Evolutionary conservation across 2,113 vertebrate species (phyloP).

Genomic region (Pluvialis apricaria): DNA sequence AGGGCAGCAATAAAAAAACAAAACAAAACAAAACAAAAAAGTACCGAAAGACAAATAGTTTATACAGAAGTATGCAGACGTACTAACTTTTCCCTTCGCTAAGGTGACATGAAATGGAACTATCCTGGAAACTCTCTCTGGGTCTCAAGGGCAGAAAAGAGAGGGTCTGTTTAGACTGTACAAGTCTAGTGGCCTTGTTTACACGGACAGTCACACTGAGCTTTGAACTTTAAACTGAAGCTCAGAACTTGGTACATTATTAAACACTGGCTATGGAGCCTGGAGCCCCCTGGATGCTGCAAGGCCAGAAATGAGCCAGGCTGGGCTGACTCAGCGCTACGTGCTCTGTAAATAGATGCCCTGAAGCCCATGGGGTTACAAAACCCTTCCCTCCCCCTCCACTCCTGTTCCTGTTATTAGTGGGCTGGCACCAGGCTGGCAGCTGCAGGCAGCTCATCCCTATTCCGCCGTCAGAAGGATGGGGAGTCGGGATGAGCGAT

Average conservation of each 20-base stretch:
- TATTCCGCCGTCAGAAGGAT: not conserved
- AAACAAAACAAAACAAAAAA: no score
- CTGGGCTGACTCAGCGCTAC: not conserved
- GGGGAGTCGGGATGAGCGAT: not conserved
- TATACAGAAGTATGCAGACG: not conserved
- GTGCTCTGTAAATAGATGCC: not conserved
- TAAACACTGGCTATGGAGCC: not conserved
- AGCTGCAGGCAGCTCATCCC: not conserved
- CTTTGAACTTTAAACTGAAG: not conserved
- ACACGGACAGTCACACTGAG: fast-evolving
- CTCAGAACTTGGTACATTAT: not conserved
- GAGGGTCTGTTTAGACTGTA: not conserved
- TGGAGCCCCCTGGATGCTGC: fast-evolving
- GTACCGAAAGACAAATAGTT: not conserved
- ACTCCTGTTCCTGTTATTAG: not conserved
- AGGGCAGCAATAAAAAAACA: not conserved
- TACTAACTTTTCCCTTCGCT: not conserved
- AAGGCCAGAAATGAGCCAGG: not conserved
- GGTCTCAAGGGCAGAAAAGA: not conserved
- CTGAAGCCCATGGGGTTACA: not conserved
- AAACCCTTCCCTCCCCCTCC: not conserved
- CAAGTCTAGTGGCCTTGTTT: not conserved
- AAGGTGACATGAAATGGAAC: not conserved
- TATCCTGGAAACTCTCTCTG: not conserved
- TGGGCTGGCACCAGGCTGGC: not conserved